A percentile compares a stretch with the other conserved stretches of the same genome.
These are phyloP conservation scores for Mamestra configurata DNA, from an alignment of 1,140 invertebrate species.

Conservation along the genomic window DNA sequence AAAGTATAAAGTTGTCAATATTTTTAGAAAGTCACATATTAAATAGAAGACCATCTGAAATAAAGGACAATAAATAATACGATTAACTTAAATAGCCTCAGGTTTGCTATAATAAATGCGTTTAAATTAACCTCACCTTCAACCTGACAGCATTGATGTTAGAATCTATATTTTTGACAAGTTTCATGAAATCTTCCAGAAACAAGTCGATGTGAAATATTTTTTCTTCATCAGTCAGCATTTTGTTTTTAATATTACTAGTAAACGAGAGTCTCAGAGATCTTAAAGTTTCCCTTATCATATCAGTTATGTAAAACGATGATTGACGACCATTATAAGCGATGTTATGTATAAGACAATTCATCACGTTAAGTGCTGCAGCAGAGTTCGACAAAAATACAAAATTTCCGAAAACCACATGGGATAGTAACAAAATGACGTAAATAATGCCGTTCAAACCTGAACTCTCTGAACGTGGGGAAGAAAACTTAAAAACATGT, in stretches of 20 bases:
- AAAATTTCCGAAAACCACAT: background rate
- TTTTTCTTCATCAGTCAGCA: background rate
- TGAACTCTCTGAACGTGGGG: background rate
- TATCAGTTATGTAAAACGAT: background rate
- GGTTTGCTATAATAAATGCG: no score
- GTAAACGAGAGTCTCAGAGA: background rate
- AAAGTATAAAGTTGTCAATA: background rate
- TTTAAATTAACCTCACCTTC: background rate
- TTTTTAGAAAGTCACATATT: background rate
- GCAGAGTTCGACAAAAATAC: background rate
- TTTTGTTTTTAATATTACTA: background rate
- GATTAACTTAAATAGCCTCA: background rate
- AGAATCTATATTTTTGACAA: background rate
- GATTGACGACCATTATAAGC: background rate
- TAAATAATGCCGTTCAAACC: background rate
- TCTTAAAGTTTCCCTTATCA: background rate
- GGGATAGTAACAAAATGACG: background rate
- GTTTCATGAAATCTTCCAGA: slow-evolving; percentile 1
- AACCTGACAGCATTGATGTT: background rate
- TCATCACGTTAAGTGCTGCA: background rate
- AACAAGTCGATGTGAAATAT: background rate
- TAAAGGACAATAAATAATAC: background rate
- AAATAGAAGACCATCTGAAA: background rate
- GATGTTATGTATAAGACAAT: background rate
- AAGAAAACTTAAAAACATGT: background rate